Percentiles rank a stretch among this genome's conserved stretches.
Evolutionary conservation across 2,113 vertebrate species (phyloP).

Genomic region (Smithornis capensis): DNA sequence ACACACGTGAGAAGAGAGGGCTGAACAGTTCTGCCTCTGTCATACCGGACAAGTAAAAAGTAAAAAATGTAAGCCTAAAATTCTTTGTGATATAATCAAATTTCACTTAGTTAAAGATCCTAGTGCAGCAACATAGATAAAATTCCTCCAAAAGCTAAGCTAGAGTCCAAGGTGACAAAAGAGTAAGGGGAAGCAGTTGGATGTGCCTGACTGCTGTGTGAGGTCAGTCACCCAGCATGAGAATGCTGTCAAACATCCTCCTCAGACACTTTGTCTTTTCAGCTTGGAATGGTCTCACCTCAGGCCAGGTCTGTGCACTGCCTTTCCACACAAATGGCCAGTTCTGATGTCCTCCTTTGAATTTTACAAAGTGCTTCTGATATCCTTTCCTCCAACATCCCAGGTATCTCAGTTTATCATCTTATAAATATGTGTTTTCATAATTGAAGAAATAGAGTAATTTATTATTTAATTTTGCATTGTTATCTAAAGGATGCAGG

Average conservation of each 20-base stretch:
- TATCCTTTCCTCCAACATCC: neutral
- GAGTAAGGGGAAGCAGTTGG: neutral
- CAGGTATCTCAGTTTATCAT: neutral
- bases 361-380: neutral
- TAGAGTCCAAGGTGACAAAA: neutral
- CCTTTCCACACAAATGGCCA: neutral
- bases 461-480: neutral
- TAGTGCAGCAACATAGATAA: neutral
- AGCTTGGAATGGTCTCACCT: neutral
- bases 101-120: neutral
- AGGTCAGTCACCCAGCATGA: neutral
- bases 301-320: neutral
- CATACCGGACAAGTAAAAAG: neutral
- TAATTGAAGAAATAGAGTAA: neutral
- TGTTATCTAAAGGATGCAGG: neutral
- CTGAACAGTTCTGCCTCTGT: neutral
- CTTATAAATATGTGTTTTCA: neutral
- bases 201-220: no score
- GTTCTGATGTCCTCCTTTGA: neutral
- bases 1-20: neutral
- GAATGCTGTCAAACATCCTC: neutral
- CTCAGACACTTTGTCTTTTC: neutral
- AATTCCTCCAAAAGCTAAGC: neutral
- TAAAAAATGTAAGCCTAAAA: neutral
- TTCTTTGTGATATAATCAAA: neutral